Base-by-base conservation (phyloP, 92 coral and sea anemone species). In the Heteractis magnifica region DNA sequence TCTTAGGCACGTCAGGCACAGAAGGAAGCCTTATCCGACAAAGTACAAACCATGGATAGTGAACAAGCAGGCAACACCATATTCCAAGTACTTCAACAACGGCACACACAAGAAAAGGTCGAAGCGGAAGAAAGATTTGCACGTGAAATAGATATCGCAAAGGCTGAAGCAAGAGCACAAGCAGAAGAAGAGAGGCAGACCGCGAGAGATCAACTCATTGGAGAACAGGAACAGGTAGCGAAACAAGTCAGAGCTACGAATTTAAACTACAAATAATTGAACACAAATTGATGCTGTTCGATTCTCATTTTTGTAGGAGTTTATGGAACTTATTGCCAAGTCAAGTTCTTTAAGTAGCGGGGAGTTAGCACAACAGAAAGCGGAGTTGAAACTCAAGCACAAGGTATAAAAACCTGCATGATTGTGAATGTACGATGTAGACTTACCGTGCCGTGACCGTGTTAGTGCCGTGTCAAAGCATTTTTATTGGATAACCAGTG, bases 141-240 rank as follows among this genome's bases (percentile, higher is more conserved):
- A 70, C 89, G 94, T 50, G 98, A 96, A 89, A 84, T 94, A 26
- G 92, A 75, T 48, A 90, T 95, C 15, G 94, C 97, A 16, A 94
- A 94, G 87, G 98, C 92, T 11, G 99, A 96, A 51, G 99, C 98
- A 74, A 94, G 99, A 60, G 99, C 97, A 75, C 94, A 86, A 79
- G 91, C 91, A 68, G 94, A 94, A 56, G 99, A 96, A 82, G 51
- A 87, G 8, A 85, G 99, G 16, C 99, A 96, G 83, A 83, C 95
- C 9, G 99, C 95, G 73, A 87, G 95, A 75, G 99, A 96, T n/a
- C 89, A 92, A 65, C 88, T 96, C 21, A 85, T 94, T 9, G 98
- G 94, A 8, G 87, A 91, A 20, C 99, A 96, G 77, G 99, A 96
- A 56, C 92, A 94, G 92, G 99, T 96, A 68, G 49, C 70, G 23